Percentiles rank a stretch among this genome's conserved stretches.
These are phyloP conservation scores for Toxostoma redivivum DNA, from an alignment of 2,113 vertebrate species.

Conservation along the genomic window DNA sequence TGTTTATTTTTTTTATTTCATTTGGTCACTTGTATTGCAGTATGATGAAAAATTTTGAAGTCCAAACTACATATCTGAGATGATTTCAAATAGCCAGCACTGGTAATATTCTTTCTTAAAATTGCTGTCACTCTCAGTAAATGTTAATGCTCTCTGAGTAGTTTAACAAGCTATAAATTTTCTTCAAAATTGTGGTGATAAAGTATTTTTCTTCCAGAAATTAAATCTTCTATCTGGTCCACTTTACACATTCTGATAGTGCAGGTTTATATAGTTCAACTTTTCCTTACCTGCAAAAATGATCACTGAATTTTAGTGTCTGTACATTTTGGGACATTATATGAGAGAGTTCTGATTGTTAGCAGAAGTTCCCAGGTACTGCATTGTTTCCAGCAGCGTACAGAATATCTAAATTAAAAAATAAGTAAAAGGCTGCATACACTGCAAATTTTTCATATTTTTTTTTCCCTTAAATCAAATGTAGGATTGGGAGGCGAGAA, in stretches of 20 bases:
- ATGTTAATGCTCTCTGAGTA: neutral
- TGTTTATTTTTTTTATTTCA: neutral
- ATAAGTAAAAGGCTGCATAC: neutral
- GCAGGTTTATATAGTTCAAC: neutral
- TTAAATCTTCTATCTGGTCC: neutral
- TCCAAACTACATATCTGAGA: neutral
- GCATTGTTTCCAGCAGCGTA: neutral
- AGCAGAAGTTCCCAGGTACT: neutral
- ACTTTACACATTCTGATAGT: neutral
- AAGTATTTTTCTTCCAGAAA: neutral
- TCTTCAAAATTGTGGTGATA: neutral
- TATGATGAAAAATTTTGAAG: neutral
- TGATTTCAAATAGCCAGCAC: neutral
- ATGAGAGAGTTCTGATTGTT: neutral
- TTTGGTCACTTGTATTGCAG: neutral
- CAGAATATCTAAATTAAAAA: neutral
- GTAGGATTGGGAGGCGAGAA: neutral
- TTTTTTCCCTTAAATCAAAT: neutral
- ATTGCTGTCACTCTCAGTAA: neutral
- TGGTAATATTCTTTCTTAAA: neutral
- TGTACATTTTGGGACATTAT: neutral
- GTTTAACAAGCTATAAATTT: neutral
- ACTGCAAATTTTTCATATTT: neutral
- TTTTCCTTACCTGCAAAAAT: neutral
- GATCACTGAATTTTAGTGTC: neutral